Conservation (phyloP, 2,113 vertebrate genomes). For the Neotragus pygmaeus region DNA sequence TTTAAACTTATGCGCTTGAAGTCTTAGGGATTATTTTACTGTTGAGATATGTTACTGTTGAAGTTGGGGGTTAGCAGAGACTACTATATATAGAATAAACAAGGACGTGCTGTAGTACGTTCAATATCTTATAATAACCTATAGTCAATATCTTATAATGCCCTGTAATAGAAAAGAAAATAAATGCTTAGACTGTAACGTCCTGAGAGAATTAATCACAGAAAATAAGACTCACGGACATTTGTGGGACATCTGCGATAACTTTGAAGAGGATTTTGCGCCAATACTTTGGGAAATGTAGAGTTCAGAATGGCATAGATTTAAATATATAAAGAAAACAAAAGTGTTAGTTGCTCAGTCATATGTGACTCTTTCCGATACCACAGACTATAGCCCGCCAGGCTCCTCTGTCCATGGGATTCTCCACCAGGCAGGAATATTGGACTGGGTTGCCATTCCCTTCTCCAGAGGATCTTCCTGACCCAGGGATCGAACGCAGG, state of each 20-base stretch:
- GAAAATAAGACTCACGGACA: not conserved
- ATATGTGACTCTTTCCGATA: not conserved
- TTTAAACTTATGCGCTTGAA: not conserved
- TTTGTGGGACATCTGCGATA: fast-evolving
- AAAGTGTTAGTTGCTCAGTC: not conserved
- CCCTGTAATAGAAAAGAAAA: not conserved
- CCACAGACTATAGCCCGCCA: not conserved
- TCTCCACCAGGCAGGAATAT: not conserved
- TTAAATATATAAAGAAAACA: not conserved
- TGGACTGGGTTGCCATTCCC: not conserved
- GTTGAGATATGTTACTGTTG: not conserved
- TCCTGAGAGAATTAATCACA: not conserved
- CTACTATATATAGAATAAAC: not conserved
- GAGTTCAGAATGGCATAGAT: not conserved
- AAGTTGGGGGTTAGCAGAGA: not conserved
- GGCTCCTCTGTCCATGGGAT: not conserved
- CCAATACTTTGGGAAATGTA: too few species aligned
- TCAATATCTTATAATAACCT: not conserved
- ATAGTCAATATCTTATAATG: not conserved
- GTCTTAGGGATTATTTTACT: not conserved
- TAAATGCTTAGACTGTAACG: fast-evolving
- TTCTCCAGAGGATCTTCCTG: not conserved
- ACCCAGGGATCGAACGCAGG: not conserved
- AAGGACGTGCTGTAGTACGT: fast-evolving
- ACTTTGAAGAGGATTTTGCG: not conserved